Conservation (phyloP, 2,797 vertebrate genomes). For the Enteromius trimaculatus region DNA sequence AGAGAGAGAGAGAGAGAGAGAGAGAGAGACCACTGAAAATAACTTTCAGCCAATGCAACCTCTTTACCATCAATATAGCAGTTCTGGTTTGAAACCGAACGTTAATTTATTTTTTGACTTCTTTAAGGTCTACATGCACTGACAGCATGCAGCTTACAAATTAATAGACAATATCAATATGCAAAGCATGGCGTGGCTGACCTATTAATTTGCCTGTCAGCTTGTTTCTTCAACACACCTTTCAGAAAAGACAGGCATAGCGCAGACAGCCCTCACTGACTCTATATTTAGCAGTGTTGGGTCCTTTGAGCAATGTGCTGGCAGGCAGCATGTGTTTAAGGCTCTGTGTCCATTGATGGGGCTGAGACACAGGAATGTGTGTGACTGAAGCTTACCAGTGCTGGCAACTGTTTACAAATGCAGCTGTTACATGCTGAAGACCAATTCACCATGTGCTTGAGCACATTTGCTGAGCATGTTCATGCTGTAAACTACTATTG, state of each 20-base stretch:
- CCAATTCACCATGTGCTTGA: not conserved
- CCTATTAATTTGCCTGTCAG: not conserved
- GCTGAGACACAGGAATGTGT: conserved; percentile 69
- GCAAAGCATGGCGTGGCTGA: conserved; percentile 1
- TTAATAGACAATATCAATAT: not conserved
- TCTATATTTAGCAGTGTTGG: conserved; percentile 94
- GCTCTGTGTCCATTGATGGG: conserved; percentile 76
- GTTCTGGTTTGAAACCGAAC: not conserved
- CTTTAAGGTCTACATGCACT: not conserved
- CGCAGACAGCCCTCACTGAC: conserved; percentile 63
- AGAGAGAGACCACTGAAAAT: conserved; percentile 10
- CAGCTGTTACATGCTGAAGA: conserved; percentile 51
- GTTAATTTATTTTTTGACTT: not conserved
- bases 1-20: no score
- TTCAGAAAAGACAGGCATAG: conserved; percentile 66
- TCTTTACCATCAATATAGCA: not conserved
- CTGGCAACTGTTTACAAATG: conserved; percentile 63
- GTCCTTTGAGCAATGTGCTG: conserved; percentile 87
- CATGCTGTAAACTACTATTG: not conserved
- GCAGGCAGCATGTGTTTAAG: conserved; percentile 75
- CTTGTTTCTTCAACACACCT: conserved; percentile 19
- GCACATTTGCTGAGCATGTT: not conserved
- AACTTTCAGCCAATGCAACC: not conserved
- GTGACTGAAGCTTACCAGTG: conserved; percentile 63
- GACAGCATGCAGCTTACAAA: not conserved